Conservation (phyloP, 2,797 vertebrate genomes). For the Cynopterus sphinx region DNA sequence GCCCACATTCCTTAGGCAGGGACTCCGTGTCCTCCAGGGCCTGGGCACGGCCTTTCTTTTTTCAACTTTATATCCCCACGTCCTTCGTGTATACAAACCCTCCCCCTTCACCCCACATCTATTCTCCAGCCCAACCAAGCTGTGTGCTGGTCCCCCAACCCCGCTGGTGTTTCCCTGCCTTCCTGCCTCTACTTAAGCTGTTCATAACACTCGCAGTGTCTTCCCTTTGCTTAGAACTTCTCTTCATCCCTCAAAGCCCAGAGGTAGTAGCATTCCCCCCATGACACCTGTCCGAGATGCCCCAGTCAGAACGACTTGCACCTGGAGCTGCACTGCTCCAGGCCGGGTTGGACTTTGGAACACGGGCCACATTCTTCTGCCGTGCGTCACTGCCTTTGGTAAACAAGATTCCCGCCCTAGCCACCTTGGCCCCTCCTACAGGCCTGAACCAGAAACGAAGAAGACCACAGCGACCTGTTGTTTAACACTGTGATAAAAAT, state of each 20-base stretch:
- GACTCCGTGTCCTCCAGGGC: neutral
- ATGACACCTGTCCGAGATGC: neutral
- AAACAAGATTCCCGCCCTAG: neutral
- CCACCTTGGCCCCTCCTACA: neutral
- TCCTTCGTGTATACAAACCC: neutral
- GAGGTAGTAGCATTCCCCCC: neutral
- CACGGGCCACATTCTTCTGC: neutral
- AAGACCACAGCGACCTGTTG: neutral
- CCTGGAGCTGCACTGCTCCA: neutral
- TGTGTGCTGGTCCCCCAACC: neutral
- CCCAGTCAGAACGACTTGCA: neutral
- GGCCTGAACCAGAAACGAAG: neutral
- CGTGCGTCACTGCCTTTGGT: neutral
- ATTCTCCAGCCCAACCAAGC: neutral
- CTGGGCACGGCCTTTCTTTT: neutral
- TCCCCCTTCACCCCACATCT: no score
- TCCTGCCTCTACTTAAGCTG: fast-evolving
- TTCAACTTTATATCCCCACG: fast-evolving
- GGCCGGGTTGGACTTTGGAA: neutral
- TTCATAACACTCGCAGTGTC: neutral
- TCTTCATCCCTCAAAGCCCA: slow-evolving; percentile 28
- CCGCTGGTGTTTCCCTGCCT: neutral
- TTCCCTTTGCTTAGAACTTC: neutral
- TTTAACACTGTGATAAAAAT: neutral
- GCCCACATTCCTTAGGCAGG: neutral